Base-by-base conservation (phyloP, 2,888 invertebrate genomes). In the Tridacna gigas region DNA sequence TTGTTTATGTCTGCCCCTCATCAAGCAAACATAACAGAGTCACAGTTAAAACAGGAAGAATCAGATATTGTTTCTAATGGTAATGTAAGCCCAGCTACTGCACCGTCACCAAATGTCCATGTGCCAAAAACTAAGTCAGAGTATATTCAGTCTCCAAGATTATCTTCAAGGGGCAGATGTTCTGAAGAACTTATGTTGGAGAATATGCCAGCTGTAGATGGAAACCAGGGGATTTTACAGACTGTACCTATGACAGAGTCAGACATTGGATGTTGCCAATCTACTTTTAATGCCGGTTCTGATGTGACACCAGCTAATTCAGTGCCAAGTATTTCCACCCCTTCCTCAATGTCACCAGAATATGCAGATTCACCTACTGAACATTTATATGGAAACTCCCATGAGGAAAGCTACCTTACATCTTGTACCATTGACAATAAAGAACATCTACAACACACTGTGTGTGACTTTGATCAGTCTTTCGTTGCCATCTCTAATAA, bases 271-370 rank as follows among this genome's bases (percentile, higher is more conserved):
- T 56, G 20, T 20, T 56, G 56, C 20, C 18, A 56, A 56, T 20
- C 56, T 20, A 20, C 56, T 3, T 56, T 56, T 56, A 20, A 56
- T 20, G 20, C 20, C 18, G 3, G 18, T 20, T 20, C 56, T 20
- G 56, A 20, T 56, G 56, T 56, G 20, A 56, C 56, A 56, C 56
- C 56, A 56, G 3, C 56, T 20, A 56, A 56, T 56, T 56, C 20
- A 20, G 20, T 20, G 15, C 18, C 15, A 15, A 56, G 20, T 20
- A 56, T 9, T 20, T 15, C 18, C 9, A 56, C 56, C 15, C 56
- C 56, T 15, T 65, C 74, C 3, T 88, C 88, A 5, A 88, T 88
- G 88, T 88, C 88, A 66, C 88, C 88, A 45, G 88, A 86, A 15
- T 88, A 76, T 61, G 82, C 88, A 13, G 61, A 63, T n/a, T 86